Base-by-base conservation (phyloP, 2,113 vertebrate genomes). In the Scomber colias region DNA sequence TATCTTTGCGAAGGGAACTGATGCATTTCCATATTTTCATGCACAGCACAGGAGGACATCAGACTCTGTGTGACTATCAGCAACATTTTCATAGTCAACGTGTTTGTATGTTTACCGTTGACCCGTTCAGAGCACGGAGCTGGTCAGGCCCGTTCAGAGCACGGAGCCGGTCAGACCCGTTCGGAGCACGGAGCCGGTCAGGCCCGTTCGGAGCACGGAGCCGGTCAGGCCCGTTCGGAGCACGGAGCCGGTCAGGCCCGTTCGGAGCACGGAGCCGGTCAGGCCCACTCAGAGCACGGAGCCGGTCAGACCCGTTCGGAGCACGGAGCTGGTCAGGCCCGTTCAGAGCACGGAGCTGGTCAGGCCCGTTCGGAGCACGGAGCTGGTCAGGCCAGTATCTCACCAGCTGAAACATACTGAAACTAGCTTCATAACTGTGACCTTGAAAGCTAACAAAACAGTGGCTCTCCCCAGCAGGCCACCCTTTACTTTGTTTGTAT, bases 1-100 rank as follows among this genome's bases (percentile, higher is more conserved):
- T 76, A 51, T 76, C 65, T 69, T 49, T 50, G 24, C 15, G 50
- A 60, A 59, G 45, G 44, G 9, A 63, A 63, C 45, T 0, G 45
- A 80, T 75, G 80, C 10, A 75, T 75, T 75, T 80, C 57, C 65
- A 11, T 80, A 76, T 76, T 83, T 73, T 17, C 51, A 72, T 84
- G 31, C 35, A 0, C 4, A 0, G 15, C 50, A 53, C 10, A 75
- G 54, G 11, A 15, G 71, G 66, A 21, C 35, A 40, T 50, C 27
- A 11, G 27, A 48, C 13, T 45, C 11, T 27, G 57, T 73, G 9
- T 12, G 44, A n/a, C 57, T 46, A 62, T 19, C 60, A 44, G 40
- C 13, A 46, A 17, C 49, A 51, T 64, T 71, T 56, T 17, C 66
- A 11, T 3, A 0, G 54, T 68, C 11, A 59, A 8, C 71, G 53